Base-by-base conservation (phyloP, 2,888 invertebrate genomes). In the Lasius platythorax region DNA sequence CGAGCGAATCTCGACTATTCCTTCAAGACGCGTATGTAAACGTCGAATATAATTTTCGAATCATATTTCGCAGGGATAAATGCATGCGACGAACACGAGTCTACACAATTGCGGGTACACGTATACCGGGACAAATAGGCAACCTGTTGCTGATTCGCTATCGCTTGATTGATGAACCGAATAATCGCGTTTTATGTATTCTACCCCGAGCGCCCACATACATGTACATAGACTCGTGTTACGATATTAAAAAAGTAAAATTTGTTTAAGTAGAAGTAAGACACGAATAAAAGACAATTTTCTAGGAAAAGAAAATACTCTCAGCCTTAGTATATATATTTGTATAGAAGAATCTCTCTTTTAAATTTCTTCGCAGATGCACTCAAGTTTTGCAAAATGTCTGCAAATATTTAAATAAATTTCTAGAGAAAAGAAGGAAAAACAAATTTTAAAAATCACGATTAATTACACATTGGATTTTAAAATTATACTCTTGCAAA, bases 91-190 rank as follows among this genome's bases (percentile, higher is more conserved):
- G 3, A 43, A 28, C 23, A 15, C 3, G 50, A 53, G 33, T 3
- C 2, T 53, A 43, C n/a, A 67, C 28, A 43, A 67, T 78, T 58
- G 46, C 11, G 28, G 18, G 18, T 33, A 46, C 23, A 15, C 28
- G 58, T 23, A 70, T 23, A 72, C 28, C 30, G 23, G 2, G 3
- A 43, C n/a, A 68, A 70, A 72, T 61, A 72, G 46, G 72, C 79
- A 72, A 79, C 61, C 72, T 79, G 72, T 79, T 79, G 72, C 72
- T 79, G 79, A 58, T 72, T 46, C 46, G 12, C n/a, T n/a, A 40
- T 9, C 18, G 9, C 43, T 79, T 58, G 46, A 6, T 46, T 61
- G 33, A 79, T 61, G 28, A 23, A 53, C 8, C 2, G 12, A 23
- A 40, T 68, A 78, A 78, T 72, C 30, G 58, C 18, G 8, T 79